Percentiles rank a stretch among this genome's conserved stretches.
Conservation (phyloP, 2,797 vertebrate species). For the Enteromius paludinosus region DNA sequence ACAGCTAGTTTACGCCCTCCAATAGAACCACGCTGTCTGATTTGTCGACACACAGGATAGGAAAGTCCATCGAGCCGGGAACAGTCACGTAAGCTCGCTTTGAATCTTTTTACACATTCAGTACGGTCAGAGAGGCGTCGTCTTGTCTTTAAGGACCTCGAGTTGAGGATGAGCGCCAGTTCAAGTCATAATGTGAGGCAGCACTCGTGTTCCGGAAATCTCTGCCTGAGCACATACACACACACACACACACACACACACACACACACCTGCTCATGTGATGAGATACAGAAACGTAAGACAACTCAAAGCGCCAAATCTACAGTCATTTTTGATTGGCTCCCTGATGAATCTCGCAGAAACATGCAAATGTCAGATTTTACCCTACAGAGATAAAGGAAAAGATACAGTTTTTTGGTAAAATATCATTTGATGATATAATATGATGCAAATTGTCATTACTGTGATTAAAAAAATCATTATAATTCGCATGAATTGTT, state of each 20-base stretch:
- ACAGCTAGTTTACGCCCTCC: constrained; percentile 68
- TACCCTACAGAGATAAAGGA: neutral
- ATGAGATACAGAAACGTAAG: constrained; percentile 11
- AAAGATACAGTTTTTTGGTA: neutral
- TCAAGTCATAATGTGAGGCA: constrained; percentile 74
- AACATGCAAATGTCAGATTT: neutral
- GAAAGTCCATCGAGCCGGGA: constrained; percentile 76
- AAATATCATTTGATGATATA: too few relatives aligned
- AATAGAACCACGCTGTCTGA: constrained; percentile 80
- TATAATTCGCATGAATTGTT: neutral
- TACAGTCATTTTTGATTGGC: neutral
- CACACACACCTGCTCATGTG: neutral
- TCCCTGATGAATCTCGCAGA: neutral
- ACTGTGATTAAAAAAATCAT: neutral
- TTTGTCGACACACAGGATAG: constrained; percentile 89
- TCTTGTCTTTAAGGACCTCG: constrained; percentile 71
- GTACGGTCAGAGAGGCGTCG: constrained; percentile 90
- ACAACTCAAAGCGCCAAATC: neutral
- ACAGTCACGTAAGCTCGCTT: constrained; percentile 80
- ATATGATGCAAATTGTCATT: neutral
- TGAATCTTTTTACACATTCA: constrained; percentile 92
- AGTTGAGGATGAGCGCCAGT: constrained; percentile 71
- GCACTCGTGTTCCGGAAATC: constrained; percentile 53
- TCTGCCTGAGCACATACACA: constrained; percentile 42
- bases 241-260: neutral